Evolutionary conservation across 2,888 invertebrate species (phyloP).

Genomic region (Diplazon laetatorius): DNA sequence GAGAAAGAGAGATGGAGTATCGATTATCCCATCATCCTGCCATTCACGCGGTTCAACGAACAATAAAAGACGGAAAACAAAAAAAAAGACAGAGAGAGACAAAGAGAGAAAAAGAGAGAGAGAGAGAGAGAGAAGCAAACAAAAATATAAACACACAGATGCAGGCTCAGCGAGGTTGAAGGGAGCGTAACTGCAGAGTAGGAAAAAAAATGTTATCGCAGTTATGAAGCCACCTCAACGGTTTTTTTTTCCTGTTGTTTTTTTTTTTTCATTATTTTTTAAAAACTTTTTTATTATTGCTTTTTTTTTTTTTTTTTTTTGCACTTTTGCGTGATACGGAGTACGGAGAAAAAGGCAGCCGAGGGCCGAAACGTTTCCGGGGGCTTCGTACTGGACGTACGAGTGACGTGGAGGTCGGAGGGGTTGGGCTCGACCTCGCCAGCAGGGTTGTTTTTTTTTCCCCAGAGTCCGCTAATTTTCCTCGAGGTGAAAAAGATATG

Average conservation of each 20-base stretch:
- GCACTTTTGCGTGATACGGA: neutral
- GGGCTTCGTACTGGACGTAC: too few relatives aligned
- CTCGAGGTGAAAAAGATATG: too few relatives aligned
- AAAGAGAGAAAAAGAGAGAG: neutral
- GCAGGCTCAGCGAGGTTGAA: neutral
- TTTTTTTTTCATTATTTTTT: too few relatives aligned
- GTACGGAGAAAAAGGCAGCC: neutral
- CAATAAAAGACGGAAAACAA: constrained; percentile 37
- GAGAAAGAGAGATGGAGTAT: constrained; percentile 13
- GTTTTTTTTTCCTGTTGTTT: too few relatives aligned
- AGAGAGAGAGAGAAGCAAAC: neutral
- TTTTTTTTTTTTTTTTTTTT: neutral
- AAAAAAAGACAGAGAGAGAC: constrained; percentile 2
- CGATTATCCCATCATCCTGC: constrained; percentile 49
- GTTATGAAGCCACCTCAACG: constrained; percentile 25
- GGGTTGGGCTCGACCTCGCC: neutral
- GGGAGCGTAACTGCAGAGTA: neutral
- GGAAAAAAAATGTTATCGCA: constrained; percentile 40
- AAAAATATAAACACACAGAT: too few relatives aligned
- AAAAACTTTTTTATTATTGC: too few relatives aligned
- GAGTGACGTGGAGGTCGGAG: too few relatives aligned
- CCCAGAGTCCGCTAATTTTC: constrained; percentile 28
- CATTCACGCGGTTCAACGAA: constrained; percentile 47
- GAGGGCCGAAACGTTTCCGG: neutral
- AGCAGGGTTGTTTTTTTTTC: neutral